Base-by-base conservation (phyloP, 2,113 vertebrate genomes). In the Phrynosoma platyrhinos region DNA sequence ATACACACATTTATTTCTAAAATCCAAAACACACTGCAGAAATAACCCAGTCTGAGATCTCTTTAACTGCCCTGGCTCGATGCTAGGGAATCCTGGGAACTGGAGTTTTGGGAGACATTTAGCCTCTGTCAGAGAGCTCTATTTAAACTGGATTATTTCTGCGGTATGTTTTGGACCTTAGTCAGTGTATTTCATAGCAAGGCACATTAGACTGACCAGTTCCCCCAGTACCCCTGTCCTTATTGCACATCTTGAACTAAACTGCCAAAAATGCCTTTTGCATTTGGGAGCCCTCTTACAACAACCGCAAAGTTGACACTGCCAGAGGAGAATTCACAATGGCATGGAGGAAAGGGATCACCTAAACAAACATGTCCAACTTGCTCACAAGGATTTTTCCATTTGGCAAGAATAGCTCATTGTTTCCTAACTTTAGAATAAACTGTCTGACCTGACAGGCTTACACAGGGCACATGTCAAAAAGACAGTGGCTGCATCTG, bases 281-380 rank as follows among this genome's bases (percentile, higher is more conserved):
- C 40, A 52, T 13, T 62, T 52, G 21, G 20, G 82, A 25, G 40
- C 18, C 25, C 80, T 87, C 53, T 64, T 36, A 81, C 13, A 36
- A n/a, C 58, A 83, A 8, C 32, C 9, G 64, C 62, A 85, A 81
- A 81, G 30, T 66, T 66, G 74, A 36, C 36, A 52, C 30, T 47
- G 30, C 69, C 40, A 84, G 53, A 72, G 77, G 18, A 25, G 79
- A 12, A 52, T 72, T 79, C 40, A 64, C 32, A 64, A 9, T 66
- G 55, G 58, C 58, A 32, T 25, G 66, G 23, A 71, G 47, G 20
- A 79, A 21, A 76, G 42, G 9, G 69, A 16, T 14, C 62, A 13
- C n/a, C 84, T 85, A 85, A 80, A 64, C 53, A 87, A 82, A 74
- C 58, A 76, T 68, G 58, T 42, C 55, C 18, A 82, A 66, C 58